A percentile compares a stretch with the other conserved stretches of the same genome.
Evolutionary conservation across 2,888 invertebrate species (phyloP).

Genomic region (Volucella inanis): DNA sequence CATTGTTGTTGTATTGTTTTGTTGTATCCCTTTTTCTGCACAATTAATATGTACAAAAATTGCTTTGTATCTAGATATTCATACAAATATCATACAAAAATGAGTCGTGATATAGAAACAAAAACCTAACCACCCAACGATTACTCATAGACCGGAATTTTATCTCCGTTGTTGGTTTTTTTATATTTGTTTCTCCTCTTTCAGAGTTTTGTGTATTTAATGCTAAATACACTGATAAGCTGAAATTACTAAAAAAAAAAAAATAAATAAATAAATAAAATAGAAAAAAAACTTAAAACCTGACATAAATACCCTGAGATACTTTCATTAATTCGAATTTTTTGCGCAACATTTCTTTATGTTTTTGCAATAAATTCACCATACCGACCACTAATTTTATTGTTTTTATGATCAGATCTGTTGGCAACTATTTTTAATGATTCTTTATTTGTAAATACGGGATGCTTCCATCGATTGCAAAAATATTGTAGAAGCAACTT

Average conservation of each 20-base stretch:
- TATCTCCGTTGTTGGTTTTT: slow-evolving; percentile 38
- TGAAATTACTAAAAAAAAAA: neutral
- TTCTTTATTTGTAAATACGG: neutral
- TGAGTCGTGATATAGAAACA: slow-evolving; percentile 62
- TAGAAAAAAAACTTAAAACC: neutral
- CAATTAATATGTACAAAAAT: slow-evolving; percentile 66
- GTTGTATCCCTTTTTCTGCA: slow-evolving; percentile 20
- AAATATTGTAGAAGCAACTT: neutral
- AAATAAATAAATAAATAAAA: neutral
- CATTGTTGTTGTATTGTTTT: slow-evolving; percentile 1
- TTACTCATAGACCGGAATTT: slow-evolving; percentile 74
- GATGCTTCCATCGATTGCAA: neutral
- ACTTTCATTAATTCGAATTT: neutral
- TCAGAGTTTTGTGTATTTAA: neutral
- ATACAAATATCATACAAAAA: neutral
- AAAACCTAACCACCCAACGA: slow-evolving; percentile 54
- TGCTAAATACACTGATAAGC: slow-evolving; percentile 37
- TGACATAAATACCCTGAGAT: slow-evolving; percentile 2
- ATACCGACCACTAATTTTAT: neutral
- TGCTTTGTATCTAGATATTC: slow-evolving; percentile 56
- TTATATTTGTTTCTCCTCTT: slow-evolving; percentile 1
- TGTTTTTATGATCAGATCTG: no score
- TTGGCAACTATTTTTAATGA: neutral
- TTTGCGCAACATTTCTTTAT: slow-evolving; percentile 44
- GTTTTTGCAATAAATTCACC: neutral